phyloP scores from a whole-genome alignment of 2,888 invertebrate genomes.

The Monopis laevigella region DNA sequence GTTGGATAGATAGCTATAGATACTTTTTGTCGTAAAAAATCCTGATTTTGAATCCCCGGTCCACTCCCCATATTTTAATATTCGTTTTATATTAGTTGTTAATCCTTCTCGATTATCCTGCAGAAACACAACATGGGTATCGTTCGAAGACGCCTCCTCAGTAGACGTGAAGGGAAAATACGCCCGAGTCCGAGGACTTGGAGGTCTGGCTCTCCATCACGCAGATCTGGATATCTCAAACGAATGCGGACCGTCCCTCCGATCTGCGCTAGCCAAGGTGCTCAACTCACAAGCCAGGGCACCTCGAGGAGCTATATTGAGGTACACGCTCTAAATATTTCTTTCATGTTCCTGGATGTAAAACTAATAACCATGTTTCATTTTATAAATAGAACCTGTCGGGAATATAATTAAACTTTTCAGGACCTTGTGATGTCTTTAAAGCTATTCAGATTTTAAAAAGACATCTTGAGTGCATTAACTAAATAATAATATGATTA shows the following conservation, averaged over 20 bases:
- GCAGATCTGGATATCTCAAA: conserved; percentile 69
- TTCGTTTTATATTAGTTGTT: too few species aligned
- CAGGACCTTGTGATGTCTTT: too few species aligned
- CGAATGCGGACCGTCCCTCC: conserved; percentile 57
- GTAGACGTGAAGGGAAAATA: conserved; percentile 82
- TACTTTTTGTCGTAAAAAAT: neutral
- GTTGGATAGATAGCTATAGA: neutral
- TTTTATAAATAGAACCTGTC: too few species aligned
- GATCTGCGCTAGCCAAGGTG: conserved; percentile 57
- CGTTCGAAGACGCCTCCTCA: conserved; percentile 78
- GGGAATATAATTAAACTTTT: too few species aligned
- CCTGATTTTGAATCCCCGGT: too few species aligned
- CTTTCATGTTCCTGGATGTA: too few species aligned
- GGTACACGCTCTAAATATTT: conserved; percentile 28
- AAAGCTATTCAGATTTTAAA: too few species aligned
- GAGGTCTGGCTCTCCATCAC: conserved; percentile 70
- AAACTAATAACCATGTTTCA: too few species aligned
- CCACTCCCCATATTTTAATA: too few species aligned
- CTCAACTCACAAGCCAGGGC: conserved; percentile 70
- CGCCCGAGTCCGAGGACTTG: conserved; percentile 74
- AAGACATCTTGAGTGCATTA: too few species aligned
- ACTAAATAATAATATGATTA: too few species aligned
- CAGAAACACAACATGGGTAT: conserved; percentile 76
- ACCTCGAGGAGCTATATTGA: conserved; percentile 71
- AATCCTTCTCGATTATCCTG: conserved; percentile 20